Conservation (phyloP, 2,113 vertebrate species). For the Dermatemys mawii region DNA sequence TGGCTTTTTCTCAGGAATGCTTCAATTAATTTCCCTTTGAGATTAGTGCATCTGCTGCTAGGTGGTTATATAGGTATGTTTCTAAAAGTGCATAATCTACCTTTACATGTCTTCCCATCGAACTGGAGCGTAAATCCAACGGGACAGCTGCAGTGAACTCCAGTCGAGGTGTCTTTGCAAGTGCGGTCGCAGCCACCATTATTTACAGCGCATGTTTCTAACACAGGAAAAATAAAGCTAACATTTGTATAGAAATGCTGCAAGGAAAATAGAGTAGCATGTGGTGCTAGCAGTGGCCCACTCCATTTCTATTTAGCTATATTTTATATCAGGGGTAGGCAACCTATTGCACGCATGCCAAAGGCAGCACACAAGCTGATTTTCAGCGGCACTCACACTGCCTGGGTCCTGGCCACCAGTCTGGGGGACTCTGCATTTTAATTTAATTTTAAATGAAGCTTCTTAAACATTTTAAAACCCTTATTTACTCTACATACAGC, state of each 20-base stretch:
- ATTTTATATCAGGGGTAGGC: too few species aligned
- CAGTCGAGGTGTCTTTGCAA: constrained; percentile 96
- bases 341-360: too few species aligned
- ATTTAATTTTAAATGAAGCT: too few species aligned
- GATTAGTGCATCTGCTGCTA: neutral
- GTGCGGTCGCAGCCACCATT: constrained; percentile 98
- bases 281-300: neutral
- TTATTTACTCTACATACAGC: too few species aligned
- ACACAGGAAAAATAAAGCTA: constrained; percentile 50
- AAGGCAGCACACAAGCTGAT: too few species aligned
- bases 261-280: neutral
- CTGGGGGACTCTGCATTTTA: too few species aligned
- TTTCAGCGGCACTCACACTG: too few species aligned
- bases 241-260: neutral
- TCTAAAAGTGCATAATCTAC: constrained; percentile 62
- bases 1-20: neutral
- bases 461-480: too few species aligned
- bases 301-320: neutral
- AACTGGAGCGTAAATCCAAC: constrained; percentile 93
- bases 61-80: rapidly evolving
- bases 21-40: neutral
- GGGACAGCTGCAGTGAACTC: constrained; percentile 96
- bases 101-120: constrained; percentile 97
- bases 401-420: too few species aligned
- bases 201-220: constrained; percentile 96